These are phyloP conservation scores for Lasioglossum calceatum DNA, from an alignment of 2,888 invertebrate genomes.

Conservation along the genomic window DNA sequence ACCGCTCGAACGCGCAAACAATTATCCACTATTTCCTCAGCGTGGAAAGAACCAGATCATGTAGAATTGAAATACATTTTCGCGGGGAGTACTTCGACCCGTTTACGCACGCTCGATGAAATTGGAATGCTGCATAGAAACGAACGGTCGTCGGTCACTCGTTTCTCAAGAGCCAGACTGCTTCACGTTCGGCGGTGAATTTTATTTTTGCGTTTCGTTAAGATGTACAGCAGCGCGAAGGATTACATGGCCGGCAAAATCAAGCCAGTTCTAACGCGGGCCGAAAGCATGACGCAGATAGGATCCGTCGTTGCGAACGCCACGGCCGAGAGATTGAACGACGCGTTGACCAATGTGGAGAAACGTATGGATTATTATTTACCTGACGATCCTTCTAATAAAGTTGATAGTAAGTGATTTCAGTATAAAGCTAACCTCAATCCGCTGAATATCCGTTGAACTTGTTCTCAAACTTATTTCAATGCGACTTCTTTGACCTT, in stretches of 20 bases:
- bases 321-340: conserved; percentile 91
- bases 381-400: conserved; percentile 88
- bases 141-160: neutral
- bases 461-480: neutral
- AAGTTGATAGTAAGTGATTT: conserved; percentile 85
- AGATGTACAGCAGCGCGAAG: conserved; percentile 93
- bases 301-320: conserved; percentile 90
- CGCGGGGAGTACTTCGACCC: neutral
- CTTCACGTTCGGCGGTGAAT: neutral
- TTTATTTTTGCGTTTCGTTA: conserved; percentile 60
- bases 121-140: neutral
- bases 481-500: neutral
- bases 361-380: conserved; percentile 93
- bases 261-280: conserved; percentile 89
- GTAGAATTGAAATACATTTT: neutral
- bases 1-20: neutral
- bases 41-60: neutral
- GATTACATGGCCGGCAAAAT: conserved; percentile 89
- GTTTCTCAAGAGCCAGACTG: neutral
- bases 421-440: neutral
- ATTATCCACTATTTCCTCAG: neutral
- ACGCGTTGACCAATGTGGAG: conserved; percentile 91
- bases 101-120: neutral
- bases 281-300: conserved; percentile 93
- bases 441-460: neutral